Evolutionary conservation across 2,797 vertebrate species (phyloP).

Genomic region (Lutjanus argentimaculatus): DNA sequence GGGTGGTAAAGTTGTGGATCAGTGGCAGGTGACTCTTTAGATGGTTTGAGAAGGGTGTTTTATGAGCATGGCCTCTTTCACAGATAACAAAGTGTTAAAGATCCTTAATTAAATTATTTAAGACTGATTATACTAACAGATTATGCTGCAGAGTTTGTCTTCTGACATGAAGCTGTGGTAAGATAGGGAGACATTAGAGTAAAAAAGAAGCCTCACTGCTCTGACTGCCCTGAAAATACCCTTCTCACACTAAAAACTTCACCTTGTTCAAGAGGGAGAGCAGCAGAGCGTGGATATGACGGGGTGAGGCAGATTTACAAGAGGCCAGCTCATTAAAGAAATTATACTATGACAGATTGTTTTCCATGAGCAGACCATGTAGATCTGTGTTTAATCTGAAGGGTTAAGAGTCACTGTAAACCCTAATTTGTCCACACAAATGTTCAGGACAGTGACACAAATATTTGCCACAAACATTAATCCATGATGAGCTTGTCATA

Average conservation of each 20-base stretch:
- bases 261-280: conserved; percentile 8
- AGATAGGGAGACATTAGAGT: conserved; percentile 9
- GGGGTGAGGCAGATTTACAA: conserved; percentile 1
- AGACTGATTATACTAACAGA: neutral
- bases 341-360: neutral
- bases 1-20: conserved; percentile 51
- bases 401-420: neutral
- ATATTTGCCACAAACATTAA: no score
- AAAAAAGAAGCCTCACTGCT: conserved; percentile 34
- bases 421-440: no score
- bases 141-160: neutral
- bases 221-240: conserved; percentile 9
- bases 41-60: conserved; percentile 37
- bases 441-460: no score
- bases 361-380: conserved; percentile 6
- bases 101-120: neutral
- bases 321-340: conserved; percentile 34
- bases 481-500: no score
- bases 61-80: neutral
- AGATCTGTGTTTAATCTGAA: neutral
- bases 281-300: neutral
- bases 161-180: neutral
- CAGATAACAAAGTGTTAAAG: neutral
- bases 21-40: conserved; percentile 53
- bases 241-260: neutral